These are phyloP conservation scores for Ataeniobius toweri DNA, from an alignment of 2,797 vertebrate genomes.

Conservation along the genomic window DNA sequence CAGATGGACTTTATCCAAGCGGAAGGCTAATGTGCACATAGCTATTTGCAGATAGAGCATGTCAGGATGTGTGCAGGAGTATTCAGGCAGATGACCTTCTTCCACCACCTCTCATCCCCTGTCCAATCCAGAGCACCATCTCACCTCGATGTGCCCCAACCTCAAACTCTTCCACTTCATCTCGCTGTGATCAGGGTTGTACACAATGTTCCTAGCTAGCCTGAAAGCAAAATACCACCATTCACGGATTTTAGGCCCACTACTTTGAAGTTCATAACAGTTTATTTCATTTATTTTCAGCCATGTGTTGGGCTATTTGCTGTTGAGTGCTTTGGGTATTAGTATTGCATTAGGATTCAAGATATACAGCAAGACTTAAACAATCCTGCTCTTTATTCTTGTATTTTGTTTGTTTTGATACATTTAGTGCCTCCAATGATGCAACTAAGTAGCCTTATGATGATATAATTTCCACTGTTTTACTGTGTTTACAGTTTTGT, in stretches of 20 bases:
- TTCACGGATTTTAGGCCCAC: background rate
- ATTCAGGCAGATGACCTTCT: conserved; percentile 55
- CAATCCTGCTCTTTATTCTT: background rate
- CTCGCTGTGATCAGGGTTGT: conserved; percentile 30
- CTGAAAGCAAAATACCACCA: conserved; percentile 18
- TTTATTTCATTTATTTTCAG: background rate
- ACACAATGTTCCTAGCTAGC: conserved; percentile 57
- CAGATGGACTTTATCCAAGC: conserved; percentile 56
- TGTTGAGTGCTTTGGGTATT: background rate
- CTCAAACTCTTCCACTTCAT: conserved; percentile 21
- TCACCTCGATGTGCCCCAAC: background rate
- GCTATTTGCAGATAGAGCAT: conserved; percentile 55
- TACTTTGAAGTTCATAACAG: background rate
- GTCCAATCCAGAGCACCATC: conserved; percentile 15
- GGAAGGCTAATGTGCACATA: conserved; percentile 49
- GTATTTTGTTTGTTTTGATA: background rate
- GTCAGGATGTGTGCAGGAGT: conserved; percentile 48
- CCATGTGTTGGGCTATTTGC: background rate
- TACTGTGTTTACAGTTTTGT: background rate
- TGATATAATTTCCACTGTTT: background rate
- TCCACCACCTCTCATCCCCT: conserved; percentile 7
- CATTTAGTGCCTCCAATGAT: background rate
- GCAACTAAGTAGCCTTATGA: background rate
- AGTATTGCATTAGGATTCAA: background rate
- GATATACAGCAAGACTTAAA: background rate